A percentile compares a stretch with the other conserved stretches of the same genome.
These are phyloP conservation scores for Dendrocincla tyrannina DNA, from an alignment of 2,797 vertebrate genomes.

Conservation along the genomic window DNA sequence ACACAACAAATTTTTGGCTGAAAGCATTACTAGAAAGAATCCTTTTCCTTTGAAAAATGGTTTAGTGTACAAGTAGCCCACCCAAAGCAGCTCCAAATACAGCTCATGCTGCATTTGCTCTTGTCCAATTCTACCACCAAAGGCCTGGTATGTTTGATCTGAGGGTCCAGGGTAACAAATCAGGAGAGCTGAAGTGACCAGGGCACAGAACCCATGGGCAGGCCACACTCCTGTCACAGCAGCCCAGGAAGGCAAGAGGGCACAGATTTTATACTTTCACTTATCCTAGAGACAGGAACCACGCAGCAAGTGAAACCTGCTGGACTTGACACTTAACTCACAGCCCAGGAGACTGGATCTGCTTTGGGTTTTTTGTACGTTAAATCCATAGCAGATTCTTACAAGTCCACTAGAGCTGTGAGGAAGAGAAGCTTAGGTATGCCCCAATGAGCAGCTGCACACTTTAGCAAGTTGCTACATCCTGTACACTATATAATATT, in stretches of 20 bases:
- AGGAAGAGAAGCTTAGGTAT: background rate
- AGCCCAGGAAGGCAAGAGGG: background rate
- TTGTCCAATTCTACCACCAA: background rate
- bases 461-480: conserved; percentile 4
- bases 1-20: background rate
- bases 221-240: background rate
- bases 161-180: background rate
- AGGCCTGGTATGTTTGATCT: rapidly evolving
- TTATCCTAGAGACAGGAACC: background rate
- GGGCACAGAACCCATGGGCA: background rate
- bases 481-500: conserved; percentile 9
- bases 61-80: background rate
- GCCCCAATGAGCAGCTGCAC: background rate
- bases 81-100: background rate
- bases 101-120: background rate
- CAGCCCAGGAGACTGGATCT: background rate
- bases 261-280: background rate
- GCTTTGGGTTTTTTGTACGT: background rate
- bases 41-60: background rate
- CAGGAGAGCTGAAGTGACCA: background rate
- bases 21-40: background rate
- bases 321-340: background rate
- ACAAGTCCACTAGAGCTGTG: background rate
- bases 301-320: background rate
- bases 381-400: background rate